A percentile compares a stretch with the other conserved stretches of the same genome.
These are phyloP conservation scores for Scelioninae gen. 2 DNA, from an alignment of 2,888 invertebrate species.

Conservation along the genomic window DNA sequence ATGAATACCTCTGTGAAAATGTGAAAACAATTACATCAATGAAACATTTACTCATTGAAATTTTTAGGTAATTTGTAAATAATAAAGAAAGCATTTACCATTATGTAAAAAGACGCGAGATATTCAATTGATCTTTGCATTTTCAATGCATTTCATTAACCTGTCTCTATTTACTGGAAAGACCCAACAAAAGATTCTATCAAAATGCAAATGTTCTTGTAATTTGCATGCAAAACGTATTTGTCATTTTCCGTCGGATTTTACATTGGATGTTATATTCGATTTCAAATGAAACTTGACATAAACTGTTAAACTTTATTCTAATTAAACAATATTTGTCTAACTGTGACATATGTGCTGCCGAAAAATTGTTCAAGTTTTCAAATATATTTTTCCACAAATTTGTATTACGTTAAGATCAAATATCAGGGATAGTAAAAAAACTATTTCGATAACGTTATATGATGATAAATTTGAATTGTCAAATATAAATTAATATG, in stretches of 20 bases:
- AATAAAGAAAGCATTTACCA: not conserved
- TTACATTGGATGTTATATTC: slow-evolving; percentile 12
- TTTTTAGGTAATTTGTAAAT: not conserved
- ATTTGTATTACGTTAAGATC: too few relatives aligned
- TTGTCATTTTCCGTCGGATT: slow-evolving; percentile 24
- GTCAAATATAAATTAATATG: too few relatives aligned
- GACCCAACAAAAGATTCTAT: slow-evolving; percentile 14
- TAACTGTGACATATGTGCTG: too few relatives aligned
- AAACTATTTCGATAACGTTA: too few relatives aligned
- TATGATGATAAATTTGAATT: too few relatives aligned
- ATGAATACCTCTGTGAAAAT: too few relatives aligned
- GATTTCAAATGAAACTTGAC: slow-evolving; percentile 12
- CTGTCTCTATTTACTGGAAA: slow-evolving; percentile 8
- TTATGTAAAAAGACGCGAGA: not conserved
- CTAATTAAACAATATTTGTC: not conserved
- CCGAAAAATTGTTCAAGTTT: too few relatives aligned
- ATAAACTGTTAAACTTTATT: not conserved
- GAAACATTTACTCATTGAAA: not conserved
- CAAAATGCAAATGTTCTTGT: slow-evolving; percentile 17
- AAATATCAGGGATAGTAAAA: too few relatives aligned
- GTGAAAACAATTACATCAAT: not conserved
- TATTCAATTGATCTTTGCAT: slow-evolving; percentile 5
- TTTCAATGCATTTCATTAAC: slow-evolving; percentile 7
- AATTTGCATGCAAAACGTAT: slow-evolving; percentile 18
- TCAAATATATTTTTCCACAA: too few relatives aligned